Evolutionary conservation across 2,888 invertebrate genomes (phyloP), one percentile per base, ranked within the genome.

Genomic region (Trachelus stipa): DNA sequence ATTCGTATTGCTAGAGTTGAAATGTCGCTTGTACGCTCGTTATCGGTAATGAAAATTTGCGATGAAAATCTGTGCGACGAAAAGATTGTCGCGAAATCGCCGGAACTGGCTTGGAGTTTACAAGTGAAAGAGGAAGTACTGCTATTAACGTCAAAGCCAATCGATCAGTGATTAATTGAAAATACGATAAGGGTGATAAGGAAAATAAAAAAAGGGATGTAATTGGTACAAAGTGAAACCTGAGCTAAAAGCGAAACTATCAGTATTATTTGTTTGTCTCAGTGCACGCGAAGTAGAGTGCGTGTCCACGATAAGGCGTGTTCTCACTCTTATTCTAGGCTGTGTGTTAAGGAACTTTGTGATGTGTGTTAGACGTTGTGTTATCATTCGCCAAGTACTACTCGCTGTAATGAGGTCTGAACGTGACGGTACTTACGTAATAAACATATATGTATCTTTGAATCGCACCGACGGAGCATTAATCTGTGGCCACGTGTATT

Each of bases 261-360:
- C 71, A 71, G 71, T 71, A 71, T 71, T 71, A 71, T 71, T 71
- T 71, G 71, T 71, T 56, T 56, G 56, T 56, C 56, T 34, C 71
- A 1, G 71, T 31, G 71, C 71, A 71, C 33, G 34, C 56, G 23
- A 56, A 23, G 2, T 56, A 56, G 9, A 56, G 56, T 56, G 31
- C 71, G 34, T 71, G 33, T 31, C 33, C 31, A 71, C 33, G 23
- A 71, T 71, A 33, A 71, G 33, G 31, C 33, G 71, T 31, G 12
- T 4, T 34, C 33, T 12, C 71, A 12, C 33, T 33, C 71, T 31
- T 15, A 56, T 23, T 56, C 23, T 56, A 71, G 71, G 31, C 31
- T 71, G 34, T 31, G 33, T 71, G 71, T 71, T 31, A 33, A 71
- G 34, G 12, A 71, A 31, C 3, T 31, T 34, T 71, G 71, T 71